A percentile compares a stretch with the other conserved stretches of the same genome.
These are phyloP conservation scores for Tyrannus savana DNA, from an alignment of 2,113 vertebrate genomes.

Conservation along the genomic window DNA sequence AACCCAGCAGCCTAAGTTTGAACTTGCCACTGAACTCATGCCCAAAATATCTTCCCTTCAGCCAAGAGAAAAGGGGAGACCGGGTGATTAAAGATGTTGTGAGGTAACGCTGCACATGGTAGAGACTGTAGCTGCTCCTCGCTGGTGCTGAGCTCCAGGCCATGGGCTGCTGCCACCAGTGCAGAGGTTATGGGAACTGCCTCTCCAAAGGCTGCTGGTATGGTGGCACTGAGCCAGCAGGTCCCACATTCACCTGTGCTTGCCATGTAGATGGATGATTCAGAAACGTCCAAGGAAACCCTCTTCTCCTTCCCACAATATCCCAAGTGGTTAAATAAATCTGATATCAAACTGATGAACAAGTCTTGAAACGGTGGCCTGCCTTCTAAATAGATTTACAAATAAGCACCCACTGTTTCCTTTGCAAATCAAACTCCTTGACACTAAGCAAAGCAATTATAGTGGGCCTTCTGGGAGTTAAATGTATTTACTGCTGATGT, in stretches of 20 bases:
- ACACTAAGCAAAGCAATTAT: constrained; percentile 11
- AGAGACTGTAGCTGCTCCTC: not conserved
- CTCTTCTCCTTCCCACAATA: not conserved
- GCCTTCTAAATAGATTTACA: not conserved
- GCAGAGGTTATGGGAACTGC: not conserved
- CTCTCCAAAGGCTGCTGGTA: not conserved
- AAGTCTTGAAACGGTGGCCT: not conserved
- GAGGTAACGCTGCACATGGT: rapidly evolving
- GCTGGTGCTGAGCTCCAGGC: rapidly evolving
- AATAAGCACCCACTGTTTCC: not conserved
- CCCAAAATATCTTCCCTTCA: not conserved
- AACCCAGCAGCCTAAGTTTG: not conserved
- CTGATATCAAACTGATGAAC: not conserved
- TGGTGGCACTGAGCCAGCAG: not conserved
- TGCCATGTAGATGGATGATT: not conserved
- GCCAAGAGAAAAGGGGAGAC: not conserved
- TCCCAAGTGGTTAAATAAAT: not conserved
- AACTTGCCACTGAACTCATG: not conserved
- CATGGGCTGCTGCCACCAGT: not conserved
- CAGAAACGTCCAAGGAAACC: not conserved
- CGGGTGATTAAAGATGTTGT: not conserved
- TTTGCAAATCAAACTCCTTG: constrained; percentile 11
- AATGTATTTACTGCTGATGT: constrained; percentile 23
- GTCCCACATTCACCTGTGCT: rapidly evolving
- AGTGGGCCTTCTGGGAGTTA: constrained; percentile 31